Percentiles rank a stretch among this genome's conserved stretches.
phyloP scores from a whole-genome alignment of 2,888 invertebrate genomes.

The Galerucella calmariensis region DNA sequence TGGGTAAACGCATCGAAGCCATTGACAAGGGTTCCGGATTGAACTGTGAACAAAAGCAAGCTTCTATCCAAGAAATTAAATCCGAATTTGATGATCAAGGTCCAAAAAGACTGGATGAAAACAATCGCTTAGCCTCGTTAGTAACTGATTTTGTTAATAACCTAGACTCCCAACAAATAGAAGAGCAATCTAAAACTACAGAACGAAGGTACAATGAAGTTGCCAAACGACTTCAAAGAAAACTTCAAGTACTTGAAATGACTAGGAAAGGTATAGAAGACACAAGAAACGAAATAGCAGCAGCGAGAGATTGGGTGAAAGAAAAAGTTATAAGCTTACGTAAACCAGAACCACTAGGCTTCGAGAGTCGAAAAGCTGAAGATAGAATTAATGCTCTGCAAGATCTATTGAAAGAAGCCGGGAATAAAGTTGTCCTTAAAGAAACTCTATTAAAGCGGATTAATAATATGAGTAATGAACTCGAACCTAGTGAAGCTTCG shows the following conservation, averaged over 20 bases:
- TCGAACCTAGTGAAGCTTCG: constrained; percentile 86
- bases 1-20: constrained; percentile 83
- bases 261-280: constrained; percentile 86
- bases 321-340: constrained; percentile 77
- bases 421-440: constrained; percentile 83
- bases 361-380: constrained; percentile 81
- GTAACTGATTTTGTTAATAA: constrained; percentile 86
- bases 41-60: constrained; percentile 82
- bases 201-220: constrained; percentile 88
- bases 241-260: constrained; percentile 84
- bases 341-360: constrained; percentile 77
- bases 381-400: constrained; percentile 78
- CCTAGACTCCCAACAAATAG: constrained; percentile 89
- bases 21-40: constrained; percentile 87
- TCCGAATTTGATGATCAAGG: constrained; percentile 80
- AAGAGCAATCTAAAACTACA: constrained; percentile 86
- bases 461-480: constrained; percentile 83
- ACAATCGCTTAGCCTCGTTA: constrained; percentile 76
- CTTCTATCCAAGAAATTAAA: constrained; percentile 78
- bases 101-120: constrained; percentile 76
- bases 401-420: constrained; percentile 83
- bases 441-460: constrained; percentile 87
- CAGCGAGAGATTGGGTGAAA: constrained; percentile 83
- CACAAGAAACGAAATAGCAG: constrained; percentile 82
- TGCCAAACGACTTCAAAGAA: constrained; percentile 84